Evolutionary conservation across 2,888 invertebrate species (phyloP).

Genomic region (Fissipunctia ypsillon): DNA sequence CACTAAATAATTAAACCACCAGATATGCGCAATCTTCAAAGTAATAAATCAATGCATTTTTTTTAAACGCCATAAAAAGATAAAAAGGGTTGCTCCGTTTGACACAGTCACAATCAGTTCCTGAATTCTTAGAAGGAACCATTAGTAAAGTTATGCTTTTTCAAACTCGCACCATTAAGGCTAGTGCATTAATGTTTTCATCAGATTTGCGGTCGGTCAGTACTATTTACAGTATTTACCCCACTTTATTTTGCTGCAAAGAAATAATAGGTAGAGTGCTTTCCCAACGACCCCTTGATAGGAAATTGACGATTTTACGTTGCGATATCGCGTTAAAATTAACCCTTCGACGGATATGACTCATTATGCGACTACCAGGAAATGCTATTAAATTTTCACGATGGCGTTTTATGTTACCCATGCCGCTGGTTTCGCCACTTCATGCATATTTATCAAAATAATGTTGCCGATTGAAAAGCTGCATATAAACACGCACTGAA

Average conservation of each 20-base stretch:
- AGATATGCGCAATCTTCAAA: background rate
- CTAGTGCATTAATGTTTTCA: constrained; percentile 50
- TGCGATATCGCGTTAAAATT: constrained; percentile 86
- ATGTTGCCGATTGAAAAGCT: constrained; percentile 90
- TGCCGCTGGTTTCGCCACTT: constrained; percentile 86
- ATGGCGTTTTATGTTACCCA: constrained; percentile 88
- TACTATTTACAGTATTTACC: constrained; percentile 51
- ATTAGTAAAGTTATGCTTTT: constrained; percentile 37
- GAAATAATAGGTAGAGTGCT: constrained; percentile 67
- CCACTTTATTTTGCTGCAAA: constrained; percentile 61
- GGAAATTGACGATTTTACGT: constrained; percentile 83
- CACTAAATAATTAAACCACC: constrained; percentile 5
- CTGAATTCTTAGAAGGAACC: constrained; percentile 36
- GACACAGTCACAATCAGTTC: constrained; percentile 19
- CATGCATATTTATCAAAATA: constrained; percentile 91
- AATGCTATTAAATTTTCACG: constrained; percentile 90
- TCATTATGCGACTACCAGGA: constrained; percentile 89
- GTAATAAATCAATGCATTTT: constrained; percentile 11
- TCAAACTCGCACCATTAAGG: constrained; percentile 38
- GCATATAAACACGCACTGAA: constrained; percentile 89
- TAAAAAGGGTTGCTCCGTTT: constrained; percentile 18
- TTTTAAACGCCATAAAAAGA: constrained; percentile 4
- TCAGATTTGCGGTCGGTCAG: constrained; percentile 42
- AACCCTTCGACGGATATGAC: constrained; percentile 89
- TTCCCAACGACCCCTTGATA: constrained; percentile 72